Conservation (phyloP, 2,797 vertebrate species). For the Tarsius wallacei region DNA sequence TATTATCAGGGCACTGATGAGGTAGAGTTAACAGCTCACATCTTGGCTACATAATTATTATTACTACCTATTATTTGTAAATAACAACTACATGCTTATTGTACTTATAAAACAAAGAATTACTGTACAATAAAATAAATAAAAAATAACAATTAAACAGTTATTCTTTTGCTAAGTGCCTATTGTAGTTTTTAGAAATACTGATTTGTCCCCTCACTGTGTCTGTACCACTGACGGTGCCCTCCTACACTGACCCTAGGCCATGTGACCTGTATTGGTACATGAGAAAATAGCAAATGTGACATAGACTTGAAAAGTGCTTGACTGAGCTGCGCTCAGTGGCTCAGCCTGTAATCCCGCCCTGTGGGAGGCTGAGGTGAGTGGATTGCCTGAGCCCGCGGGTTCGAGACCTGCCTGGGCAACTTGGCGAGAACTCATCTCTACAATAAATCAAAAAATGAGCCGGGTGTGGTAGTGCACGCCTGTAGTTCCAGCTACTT, state of each 20-base stretch:
- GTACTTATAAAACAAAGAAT: background rate
- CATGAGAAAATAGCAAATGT: slow-evolving; percentile 41
- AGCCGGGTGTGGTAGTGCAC: no score
- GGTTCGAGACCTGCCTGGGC: no score
- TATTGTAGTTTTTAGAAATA: background rate
- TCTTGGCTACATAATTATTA: slow-evolving; percentile 20
- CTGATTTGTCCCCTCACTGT: background rate
- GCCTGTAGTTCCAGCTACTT: no score
- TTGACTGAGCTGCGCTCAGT: background rate
- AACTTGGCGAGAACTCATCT: no score
- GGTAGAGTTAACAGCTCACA: slow-evolving; percentile 17
- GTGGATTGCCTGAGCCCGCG: no score
- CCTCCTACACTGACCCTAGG: background rate
- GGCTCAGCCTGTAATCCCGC: no score
- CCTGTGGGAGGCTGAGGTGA: no score
- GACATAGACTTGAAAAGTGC: background rate
- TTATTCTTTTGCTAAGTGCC: background rate
- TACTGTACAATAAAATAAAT: slow-evolving; percentile 25
- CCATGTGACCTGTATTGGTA: slow-evolving; percentile 20
- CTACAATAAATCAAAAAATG: no score
- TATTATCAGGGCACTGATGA: background rate
- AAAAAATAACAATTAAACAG: background rate
- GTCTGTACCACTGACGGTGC: background rate
- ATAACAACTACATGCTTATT: background rate
- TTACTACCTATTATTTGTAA: slow-evolving; percentile 55